Percentiles rank a stretch among this genome's conserved stretches.
phyloP scores from a whole-genome alignment of 2,888 invertebrate species.

The Horisme vitalbata region DNA sequence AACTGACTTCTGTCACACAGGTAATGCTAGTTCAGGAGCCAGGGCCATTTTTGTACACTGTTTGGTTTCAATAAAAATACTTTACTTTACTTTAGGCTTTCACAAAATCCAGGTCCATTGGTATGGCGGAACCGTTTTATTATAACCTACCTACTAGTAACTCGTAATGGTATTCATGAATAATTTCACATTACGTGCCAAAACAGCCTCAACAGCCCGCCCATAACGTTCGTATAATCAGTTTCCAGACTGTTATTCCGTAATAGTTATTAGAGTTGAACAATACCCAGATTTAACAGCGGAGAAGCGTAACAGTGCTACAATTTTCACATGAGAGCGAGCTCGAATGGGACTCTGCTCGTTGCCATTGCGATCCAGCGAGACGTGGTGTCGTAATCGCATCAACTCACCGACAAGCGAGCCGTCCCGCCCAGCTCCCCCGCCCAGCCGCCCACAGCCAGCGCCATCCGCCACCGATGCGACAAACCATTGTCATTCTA shows the following conservation, averaged over 20 bases:
- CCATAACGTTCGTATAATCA: constrained; percentile 32
- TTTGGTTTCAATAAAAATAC: too few species aligned
- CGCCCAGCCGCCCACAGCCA: constrained; percentile 38
- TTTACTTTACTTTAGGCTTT: too few species aligned
- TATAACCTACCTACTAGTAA: too few species aligned
- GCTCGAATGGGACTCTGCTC: constrained; percentile 56
- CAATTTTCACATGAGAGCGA: constrained; percentile 78
- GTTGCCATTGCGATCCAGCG: constrained; percentile 81
- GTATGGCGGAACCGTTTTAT: too few species aligned
- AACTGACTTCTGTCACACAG: too few species aligned
- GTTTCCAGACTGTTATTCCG: constrained; percentile 73
- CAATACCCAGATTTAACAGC: constrained; percentile 73
- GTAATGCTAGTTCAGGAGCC: too few species aligned
- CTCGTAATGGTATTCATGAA: too few species aligned
- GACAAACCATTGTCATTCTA: constrained; percentile 78
- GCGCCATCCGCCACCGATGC: constrained; percentile 65
- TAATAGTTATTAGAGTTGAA: constrained; percentile 79
- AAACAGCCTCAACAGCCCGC: constrained; percentile 27
- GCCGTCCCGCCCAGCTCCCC: constrained; percentile 42
- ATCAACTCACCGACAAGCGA: constrained; percentile 74
- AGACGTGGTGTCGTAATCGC: constrained; percentile 87
- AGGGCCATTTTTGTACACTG: too few species aligned
- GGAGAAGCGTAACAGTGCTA: constrained; percentile 68
- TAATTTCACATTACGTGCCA: too few species aligned
- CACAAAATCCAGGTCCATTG: too few species aligned